These are phyloP conservation scores for Streptopelia turtur DNA, from an alignment of 2,797 vertebrate species.

Conservation along the genomic window DNA sequence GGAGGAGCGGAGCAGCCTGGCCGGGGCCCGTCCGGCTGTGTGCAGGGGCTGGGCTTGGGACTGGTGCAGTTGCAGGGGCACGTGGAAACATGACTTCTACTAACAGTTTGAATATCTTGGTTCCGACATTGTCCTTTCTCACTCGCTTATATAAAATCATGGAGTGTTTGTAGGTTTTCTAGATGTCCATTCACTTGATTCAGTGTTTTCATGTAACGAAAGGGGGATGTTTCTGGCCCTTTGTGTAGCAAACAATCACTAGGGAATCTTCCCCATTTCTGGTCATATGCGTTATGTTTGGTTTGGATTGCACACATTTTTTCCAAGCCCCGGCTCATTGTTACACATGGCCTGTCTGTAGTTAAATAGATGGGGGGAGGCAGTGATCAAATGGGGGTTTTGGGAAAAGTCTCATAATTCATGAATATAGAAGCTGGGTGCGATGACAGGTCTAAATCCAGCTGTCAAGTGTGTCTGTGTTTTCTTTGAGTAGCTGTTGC, in stretches of 20 bases:
- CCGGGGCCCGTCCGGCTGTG: rapidly evolving
- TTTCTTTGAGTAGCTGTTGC: not conserved
- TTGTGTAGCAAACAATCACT: not conserved
- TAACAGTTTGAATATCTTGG: not conserved
- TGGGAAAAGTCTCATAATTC: not conserved
- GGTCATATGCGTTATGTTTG: not conserved
- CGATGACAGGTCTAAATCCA: not conserved
- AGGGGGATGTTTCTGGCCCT: not conserved
- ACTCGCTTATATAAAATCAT: not conserved
- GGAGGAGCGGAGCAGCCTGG: not conserved
- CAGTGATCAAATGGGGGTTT: not conserved
- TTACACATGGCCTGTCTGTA: not conserved
- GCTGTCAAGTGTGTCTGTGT: not conserved
- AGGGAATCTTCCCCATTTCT: not conserved
- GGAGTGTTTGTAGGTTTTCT: not conserved
- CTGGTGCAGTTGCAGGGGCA: rapidly evolving
- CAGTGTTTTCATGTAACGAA: no score
- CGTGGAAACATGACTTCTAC: not conserved
- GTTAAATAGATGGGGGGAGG: not conserved
- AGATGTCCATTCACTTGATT: not conserved
- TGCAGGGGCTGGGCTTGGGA: no score
- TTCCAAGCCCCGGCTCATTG: not conserved
- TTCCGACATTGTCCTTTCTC: not conserved
- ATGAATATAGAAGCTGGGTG: not conserved
- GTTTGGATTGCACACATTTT: not conserved